Conservation (phyloP, 2,113 vertebrate genomes). For the Elanus axillaris region DNA sequence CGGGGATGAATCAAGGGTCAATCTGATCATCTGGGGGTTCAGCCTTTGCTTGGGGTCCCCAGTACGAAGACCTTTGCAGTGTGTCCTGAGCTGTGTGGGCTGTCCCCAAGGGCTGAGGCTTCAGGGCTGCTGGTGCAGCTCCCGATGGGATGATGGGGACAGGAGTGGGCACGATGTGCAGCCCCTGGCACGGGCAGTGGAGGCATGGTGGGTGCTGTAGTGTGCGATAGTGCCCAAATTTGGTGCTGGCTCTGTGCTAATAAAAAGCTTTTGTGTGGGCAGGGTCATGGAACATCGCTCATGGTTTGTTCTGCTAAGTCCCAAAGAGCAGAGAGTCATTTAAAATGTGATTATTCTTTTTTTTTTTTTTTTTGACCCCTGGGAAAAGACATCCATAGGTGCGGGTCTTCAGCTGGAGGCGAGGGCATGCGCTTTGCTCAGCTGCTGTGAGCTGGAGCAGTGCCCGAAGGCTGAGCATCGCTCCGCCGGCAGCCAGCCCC, state of each 20-base stretch:
- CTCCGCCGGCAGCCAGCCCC: background rate
- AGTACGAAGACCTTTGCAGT: background rate
- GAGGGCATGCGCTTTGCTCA: background rate
- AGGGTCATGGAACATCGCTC: rapidly evolving
- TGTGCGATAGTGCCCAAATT: rapidly evolving
- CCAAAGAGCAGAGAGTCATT: background rate
- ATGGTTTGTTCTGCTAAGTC: background rate
- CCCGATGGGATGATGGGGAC: rapidly evolving
- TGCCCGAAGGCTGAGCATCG: background rate
- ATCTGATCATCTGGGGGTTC: background rate
- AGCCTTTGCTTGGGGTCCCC: background rate
- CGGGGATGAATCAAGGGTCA: rapidly evolving
- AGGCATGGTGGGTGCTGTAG: background rate
- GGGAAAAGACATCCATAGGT: background rate
- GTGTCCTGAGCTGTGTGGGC: background rate
- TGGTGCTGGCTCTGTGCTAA: background rate
- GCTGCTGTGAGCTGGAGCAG: background rate
- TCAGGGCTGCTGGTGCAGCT: background rate
- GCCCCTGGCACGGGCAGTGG: background rate
- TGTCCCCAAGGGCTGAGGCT: background rate
- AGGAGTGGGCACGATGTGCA: rapidly evolving
- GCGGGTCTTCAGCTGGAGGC: background rate
- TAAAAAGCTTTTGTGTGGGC: background rate
- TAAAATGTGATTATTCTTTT: background rate
- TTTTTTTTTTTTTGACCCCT: background rate